Conservation (phyloP, 2,113 vertebrate genomes). For the Passer domesticus region DNA sequence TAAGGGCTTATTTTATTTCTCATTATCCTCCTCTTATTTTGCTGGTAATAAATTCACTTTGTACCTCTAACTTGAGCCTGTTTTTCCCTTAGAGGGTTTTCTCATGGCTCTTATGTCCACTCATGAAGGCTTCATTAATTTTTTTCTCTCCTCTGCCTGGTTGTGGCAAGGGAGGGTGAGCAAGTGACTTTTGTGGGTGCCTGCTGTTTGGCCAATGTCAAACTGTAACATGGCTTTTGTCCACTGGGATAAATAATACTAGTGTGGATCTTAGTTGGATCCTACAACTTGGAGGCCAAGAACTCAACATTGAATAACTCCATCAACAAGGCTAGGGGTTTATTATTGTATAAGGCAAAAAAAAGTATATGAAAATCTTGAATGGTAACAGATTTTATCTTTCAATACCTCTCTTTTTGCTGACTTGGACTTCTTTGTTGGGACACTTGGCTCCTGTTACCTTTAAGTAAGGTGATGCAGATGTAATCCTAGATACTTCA, state of each 20-base stretch:
- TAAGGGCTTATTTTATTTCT: not conserved
- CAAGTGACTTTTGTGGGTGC: accelerated
- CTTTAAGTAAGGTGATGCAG: not conserved
- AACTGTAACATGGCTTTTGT: not conserved
- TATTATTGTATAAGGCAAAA: not conserved
- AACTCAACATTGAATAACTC: not conserved
- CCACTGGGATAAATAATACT: not conserved
- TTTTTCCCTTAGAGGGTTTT: not conserved
- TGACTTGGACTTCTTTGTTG: not conserved
- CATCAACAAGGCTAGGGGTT: not conserved
- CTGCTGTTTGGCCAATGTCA: not conserved
- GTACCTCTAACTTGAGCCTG: not conserved
- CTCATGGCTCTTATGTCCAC: not conserved
- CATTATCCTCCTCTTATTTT: not conserved
- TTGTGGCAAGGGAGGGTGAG: not conserved
- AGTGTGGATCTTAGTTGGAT: not conserved
- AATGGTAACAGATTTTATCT: not conserved
- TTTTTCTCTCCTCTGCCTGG: not conserved
- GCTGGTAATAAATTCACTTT: not conserved
- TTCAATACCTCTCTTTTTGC: not conserved
- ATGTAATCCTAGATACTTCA: not conserved
- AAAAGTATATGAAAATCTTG: not conserved
- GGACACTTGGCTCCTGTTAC: not conserved
- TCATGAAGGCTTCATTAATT: not conserved
- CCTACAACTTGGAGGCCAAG: not conserved